Conservation (phyloP, 1,140 invertebrate genomes). For the Cryptotermes secundus region DNA sequence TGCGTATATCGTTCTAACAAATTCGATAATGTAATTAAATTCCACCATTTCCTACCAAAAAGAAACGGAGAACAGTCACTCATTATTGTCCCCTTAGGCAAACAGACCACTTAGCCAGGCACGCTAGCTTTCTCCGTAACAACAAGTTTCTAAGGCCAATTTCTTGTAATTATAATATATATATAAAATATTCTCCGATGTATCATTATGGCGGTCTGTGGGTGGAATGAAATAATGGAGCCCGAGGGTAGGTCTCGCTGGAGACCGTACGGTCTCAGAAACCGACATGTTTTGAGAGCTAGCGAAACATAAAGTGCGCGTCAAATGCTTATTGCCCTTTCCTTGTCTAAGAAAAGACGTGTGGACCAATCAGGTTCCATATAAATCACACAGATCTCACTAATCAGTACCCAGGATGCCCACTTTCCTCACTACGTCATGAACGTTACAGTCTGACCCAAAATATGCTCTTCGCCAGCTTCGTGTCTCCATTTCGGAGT, state of each 20-base stretch:
- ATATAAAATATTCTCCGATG: neutral
- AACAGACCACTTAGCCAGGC: neutral
- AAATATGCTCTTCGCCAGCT: neutral
- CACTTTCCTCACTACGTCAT: neutral
- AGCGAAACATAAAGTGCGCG: neutral
- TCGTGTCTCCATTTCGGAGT: too few species aligned
- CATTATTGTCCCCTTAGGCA: conserved; percentile 12
- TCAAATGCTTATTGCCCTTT: neutral
- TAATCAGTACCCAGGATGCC: neutral
- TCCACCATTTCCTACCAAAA: neutral
- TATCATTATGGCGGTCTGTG: neutral
- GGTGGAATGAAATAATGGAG: neutral
- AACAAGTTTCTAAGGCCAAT: neutral
- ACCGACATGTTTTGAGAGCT: neutral
- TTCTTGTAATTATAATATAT: conserved; percentile 9
- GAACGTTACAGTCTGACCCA: neutral
- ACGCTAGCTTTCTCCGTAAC: neutral
- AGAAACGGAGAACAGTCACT: too few species aligned
- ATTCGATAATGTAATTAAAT: neutral
- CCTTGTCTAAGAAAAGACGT: neutral
- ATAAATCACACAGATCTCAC: neutral
- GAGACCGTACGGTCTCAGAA: neutral
- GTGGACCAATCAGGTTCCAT: conserved; percentile 2
- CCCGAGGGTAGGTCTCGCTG: neutral
- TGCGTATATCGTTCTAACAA: neutral